These are phyloP conservation scores for Harpagoxenus sublaevis DNA, from an alignment of 2,888 invertebrate species.

Conservation along the genomic window DNA sequence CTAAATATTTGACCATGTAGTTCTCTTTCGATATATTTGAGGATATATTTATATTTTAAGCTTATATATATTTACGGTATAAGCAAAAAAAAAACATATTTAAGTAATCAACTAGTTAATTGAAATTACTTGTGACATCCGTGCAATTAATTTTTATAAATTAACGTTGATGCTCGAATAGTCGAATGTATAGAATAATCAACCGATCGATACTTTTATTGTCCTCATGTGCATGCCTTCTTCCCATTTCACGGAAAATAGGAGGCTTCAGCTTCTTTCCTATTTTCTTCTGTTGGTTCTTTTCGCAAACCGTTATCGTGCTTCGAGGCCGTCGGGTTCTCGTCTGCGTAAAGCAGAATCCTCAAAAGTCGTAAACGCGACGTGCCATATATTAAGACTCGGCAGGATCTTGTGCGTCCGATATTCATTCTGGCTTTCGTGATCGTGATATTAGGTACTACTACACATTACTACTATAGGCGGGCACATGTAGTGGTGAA, in stretches of 20 bases:
- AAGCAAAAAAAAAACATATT: not conserved
- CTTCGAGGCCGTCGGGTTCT: constrained; percentile 43
- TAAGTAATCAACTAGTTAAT: not conserved
- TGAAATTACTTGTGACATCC: not conserved
- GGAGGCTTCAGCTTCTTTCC: not conserved
- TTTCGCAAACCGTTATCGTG: constrained; percentile 27
- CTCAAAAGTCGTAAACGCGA: constrained; percentile 40
- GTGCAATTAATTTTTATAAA: not conserved
- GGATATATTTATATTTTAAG: not conserved
- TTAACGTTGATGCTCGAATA: not conserved
- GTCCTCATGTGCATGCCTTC: not conserved
- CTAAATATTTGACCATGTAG: not conserved
- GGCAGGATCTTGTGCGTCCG: constrained; percentile 6
- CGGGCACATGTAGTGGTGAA: not conserved
- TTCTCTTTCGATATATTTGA: not conserved
- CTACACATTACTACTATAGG: not conserved
- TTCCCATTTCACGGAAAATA: constrained; percentile 11
- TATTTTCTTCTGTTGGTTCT: constrained; percentile 6
- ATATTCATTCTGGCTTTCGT: constrained; percentile 53
- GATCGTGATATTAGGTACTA: constrained; percentile 38
- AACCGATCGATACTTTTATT: not conserved
- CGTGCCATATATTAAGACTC: constrained; percentile 61
- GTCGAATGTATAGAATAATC: not conserved
- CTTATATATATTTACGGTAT: not conserved
- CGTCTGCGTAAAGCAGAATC: constrained; percentile 34